phyloP scores from a whole-genome alignment of 2,888 invertebrate genomes.

The Aproaerema taeniolella region DNA sequence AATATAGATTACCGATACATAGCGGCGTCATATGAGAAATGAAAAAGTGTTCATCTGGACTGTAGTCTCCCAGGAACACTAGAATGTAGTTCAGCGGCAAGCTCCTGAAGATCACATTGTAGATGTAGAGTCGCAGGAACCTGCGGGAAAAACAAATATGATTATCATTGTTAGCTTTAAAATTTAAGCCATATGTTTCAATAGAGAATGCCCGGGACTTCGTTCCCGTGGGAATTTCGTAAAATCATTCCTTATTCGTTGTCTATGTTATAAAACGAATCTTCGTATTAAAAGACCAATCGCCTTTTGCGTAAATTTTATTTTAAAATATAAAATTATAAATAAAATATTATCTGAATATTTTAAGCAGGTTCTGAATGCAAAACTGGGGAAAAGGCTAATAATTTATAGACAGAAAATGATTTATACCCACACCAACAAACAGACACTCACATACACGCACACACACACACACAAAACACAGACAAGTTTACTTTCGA shows the following conservation, averaged over 20 bases:
- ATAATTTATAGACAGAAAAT: too few relatives aligned
- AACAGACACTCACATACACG: too few relatives aligned
- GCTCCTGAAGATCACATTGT: background rate
- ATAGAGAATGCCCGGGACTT: background rate
- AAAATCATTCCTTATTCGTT: too few relatives aligned
- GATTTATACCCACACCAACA: too few relatives aligned
- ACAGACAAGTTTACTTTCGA: too few relatives aligned
- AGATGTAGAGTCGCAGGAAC: background rate
- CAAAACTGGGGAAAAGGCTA: too few relatives aligned
- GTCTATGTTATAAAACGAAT: too few relatives aligned
- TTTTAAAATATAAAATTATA: background rate
- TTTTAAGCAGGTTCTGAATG: too few relatives aligned
- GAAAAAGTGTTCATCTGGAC: background rate
- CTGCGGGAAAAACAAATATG: background rate
- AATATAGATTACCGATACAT: constrained; percentile 1
- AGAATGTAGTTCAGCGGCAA: background rate
- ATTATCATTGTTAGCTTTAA: too few relatives aligned
- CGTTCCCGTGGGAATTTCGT: too few relatives aligned
- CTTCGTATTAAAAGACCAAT: background rate
- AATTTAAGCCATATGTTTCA: background rate
- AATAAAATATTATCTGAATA: background rate
- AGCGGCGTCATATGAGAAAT: background rate
- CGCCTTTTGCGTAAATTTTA: too few relatives aligned
- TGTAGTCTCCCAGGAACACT: background rate
- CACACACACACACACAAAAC: too few relatives aligned